Evolutionary conservation across 2,888 invertebrate species (phyloP), one percentile per base, ranked within the genome.

Genomic region (Laothoe populi): DNA sequence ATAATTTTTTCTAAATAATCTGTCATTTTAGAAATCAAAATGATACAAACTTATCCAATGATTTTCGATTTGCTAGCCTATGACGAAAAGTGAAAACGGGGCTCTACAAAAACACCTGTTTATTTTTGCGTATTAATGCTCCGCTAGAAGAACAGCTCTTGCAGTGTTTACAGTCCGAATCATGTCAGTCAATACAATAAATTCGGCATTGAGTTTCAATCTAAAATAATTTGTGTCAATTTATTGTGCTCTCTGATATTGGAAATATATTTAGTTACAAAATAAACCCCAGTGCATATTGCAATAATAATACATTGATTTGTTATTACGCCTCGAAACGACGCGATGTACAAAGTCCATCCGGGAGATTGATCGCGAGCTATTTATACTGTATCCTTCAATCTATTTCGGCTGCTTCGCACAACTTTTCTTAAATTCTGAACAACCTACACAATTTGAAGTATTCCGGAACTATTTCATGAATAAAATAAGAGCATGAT

Each of bases 311-410:
- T 66, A 75, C 74, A 82, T 83, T 82, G 75, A 71, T 75, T 77
- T 79, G 72, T 79, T 75, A 78, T 73, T 69, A 69, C 67, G 64
- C 68, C 60, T 71, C 60, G 57, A 46, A 69, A 69, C 63, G 63
- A 59, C 53, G 77, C 63, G 63, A 59, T 57, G 77, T 66, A 53
- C 85, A 82, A 87, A 87, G 85, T 86, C 79, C 82, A 69, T 49
- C 61, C 68, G 63, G 63, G 66, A 71, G 66, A 76, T 74, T 64
- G 65, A 72, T 69, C 68, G 42, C 31, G 48, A 61, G 62, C 61
- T 76, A 74, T 74, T 75, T 76, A 62, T 64, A 63, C 61, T 53
- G 57, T 59, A 64, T 63, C 66, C 60, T 57, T 62, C 57, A 61
- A 59, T 65, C 68, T 74, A 72, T 72, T 74, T 70, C 59, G 42